Base-by-base conservation (phyloP, 2,888 invertebrate genomes). In the Onchidella celtica region DNA sequence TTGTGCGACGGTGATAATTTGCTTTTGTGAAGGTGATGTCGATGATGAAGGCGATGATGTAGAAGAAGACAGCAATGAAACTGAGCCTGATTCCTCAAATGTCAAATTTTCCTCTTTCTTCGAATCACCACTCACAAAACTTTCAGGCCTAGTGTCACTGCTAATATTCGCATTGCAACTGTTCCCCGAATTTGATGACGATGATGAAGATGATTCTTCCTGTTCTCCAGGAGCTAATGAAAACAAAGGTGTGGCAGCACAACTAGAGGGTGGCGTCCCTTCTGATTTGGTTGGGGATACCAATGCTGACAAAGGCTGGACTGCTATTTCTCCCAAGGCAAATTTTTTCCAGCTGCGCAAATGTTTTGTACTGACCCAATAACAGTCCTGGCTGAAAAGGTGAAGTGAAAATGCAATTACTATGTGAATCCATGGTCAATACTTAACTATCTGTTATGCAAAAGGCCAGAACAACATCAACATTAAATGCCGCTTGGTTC, bases 281-380 rank as follows among this genome's bases (percentile, higher is more conserved):
- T 63, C 65, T 21, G 63, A 55, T 55, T 3, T 70, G 11, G 32
- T n/a, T 29, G 59, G 34, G 11, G 36, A 55, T 14, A 29, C 55
- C 14, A 32, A 2, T 0, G 40, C 3, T 38, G 69, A 59, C 27
- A 68, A 36, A 6, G 81, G 57, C 34, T 81, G 76, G 6, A 70
- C 36, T n/a, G 76, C 69, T 21, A 84, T 79, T 79, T 83, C 78
- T 4, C 68, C 88, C 27, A 93, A 89, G 1, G 94, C 94, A 57
- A 94, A 89, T 70, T 93, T 92, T 79, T 94, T 93, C 95, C 95
- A 95, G 61, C 92, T 93, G 84, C 94, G 93, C n/a, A 95, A 90
- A 0, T 95, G 95, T 68, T 94, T 92, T 81, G 95, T 94, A 6
- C 95, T 95, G 29, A 95, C 93, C 93, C 95, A 94, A 88, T 63